Base-by-base conservation (phyloP, 1,140 invertebrate species). In the Euglossa dilemma region DNA sequence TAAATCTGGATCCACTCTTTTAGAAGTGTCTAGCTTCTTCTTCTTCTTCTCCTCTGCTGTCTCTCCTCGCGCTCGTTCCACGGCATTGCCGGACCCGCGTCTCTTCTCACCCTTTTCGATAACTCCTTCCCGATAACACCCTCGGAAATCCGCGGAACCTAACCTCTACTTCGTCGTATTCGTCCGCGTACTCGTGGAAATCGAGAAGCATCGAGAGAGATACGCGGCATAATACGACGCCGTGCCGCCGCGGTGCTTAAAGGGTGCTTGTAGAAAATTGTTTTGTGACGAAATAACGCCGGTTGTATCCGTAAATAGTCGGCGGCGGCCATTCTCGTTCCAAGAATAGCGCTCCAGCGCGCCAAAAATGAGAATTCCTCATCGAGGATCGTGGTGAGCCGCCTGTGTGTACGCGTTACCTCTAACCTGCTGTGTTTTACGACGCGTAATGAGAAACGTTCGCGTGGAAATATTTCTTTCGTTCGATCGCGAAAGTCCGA, bases 251-350 rank as follows among this genome's bases (percentile, higher is more conserved):
- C 66, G 50, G 45, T 81, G 54, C 73, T 59, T 36, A 72, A 80
- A 78, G 81, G 86, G 86, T 80, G 83, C 56, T 45, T n/a, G 59
- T 83, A 63, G 47, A 84, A 84, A 90, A 84, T 90, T 89, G 89
- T 91, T 89, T 91, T 89, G 91, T 92, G 90, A 92, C 88, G 90
- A 92, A 92, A 91, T 89, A 80, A 75, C 78, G 73, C 63, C 67
- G 78, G 66, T 80, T 87, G 86, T 87, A 83, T 92, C 91, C 92
- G 91, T 92, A 93, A 93, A 93, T 92, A 93, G 87, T 83, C 87
- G 80, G 56, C 84, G 83, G 88, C 91, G 87, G 85, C 88, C 89
- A 91, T 92, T 90, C 87, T 72, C 81, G 87, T 86, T 89, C 87
- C 89, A 25, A 86, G 89, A 93, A 93, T 93, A 93, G 83, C 87